These are phyloP conservation scores for Marcusenius ussheri DNA, from an alignment of 2,113 vertebrate species.

Conservation along the genomic window DNA sequence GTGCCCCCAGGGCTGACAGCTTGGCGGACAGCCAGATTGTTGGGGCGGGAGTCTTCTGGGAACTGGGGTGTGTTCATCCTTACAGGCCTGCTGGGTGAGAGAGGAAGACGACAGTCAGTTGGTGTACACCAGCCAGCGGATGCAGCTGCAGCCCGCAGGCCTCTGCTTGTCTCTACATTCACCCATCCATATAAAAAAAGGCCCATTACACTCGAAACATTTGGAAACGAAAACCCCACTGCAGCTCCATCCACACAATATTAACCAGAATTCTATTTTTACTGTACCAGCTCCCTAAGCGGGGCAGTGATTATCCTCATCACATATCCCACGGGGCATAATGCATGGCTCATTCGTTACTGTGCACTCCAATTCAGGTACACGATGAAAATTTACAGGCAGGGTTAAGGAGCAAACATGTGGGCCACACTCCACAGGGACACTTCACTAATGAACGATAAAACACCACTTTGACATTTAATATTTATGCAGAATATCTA, in stretches of 20 bases:
- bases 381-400: not conserved
- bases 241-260: not conserved
- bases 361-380: not conserved
- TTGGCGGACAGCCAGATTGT: constrained; percentile 82
- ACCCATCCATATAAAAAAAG: not conserved
- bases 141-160: not conserved
- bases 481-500: not conserved
- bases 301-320: not conserved
- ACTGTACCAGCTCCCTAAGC: not conserved
- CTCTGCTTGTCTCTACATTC: not conserved
- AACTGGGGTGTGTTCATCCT: constrained; percentile 70
- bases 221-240: not conserved
- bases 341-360: not conserved
- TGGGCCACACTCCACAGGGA: not conserved
- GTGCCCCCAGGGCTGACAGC: constrained; percentile 83
- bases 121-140: not conserved
- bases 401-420: not conserved
- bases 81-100: constrained; percentile 59
- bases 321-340: not conserved
- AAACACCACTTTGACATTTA: not conserved
- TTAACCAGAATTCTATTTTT: not conserved
- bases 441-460: not conserved
- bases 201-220: not conserved
- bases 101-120: not conserved
- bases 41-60: constrained; percentile 75